phyloP scores from a whole-genome alignment of 2,888 invertebrate species.

The Marasmarcha lunaedactyla region DNA sequence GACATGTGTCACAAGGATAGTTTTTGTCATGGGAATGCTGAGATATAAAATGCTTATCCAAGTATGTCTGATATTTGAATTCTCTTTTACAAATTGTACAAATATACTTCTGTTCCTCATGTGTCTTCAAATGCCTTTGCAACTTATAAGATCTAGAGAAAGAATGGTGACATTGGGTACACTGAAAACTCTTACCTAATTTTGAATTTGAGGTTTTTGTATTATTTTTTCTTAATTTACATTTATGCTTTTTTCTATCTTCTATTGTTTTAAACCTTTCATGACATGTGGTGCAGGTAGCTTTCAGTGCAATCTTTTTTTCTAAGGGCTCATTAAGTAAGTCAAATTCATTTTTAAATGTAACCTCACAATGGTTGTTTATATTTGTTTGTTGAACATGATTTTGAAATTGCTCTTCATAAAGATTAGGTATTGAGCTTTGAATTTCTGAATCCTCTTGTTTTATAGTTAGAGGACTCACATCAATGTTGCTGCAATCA shows the following conservation, averaged over 20 bases:
- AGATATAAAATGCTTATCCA: constrained; percentile 62
- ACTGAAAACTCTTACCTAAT: background rate
- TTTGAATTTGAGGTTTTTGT: background rate
- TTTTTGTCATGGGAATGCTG: constrained; percentile 53
- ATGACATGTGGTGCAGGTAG: constrained; percentile 18
- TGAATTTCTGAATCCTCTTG: too few species aligned
- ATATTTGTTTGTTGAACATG: background rate
- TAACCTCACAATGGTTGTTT: constrained; percentile 5
- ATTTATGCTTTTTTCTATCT: constrained; percentile 20
- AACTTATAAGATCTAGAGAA: background rate
- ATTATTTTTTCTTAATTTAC: constrained; percentile 13
- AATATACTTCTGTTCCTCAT: constrained; percentile 18
- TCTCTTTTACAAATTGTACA: constrained; percentile 55
- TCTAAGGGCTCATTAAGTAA: background rate
- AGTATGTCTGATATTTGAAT: constrained; percentile 65
- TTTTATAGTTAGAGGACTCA: too few species aligned
- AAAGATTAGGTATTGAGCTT: too few species aligned
- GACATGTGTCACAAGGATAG: constrained; percentile 55
- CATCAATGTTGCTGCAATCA: too few species aligned
- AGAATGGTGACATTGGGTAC: background rate
- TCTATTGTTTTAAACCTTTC: constrained; percentile 19
- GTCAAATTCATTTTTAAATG: constrained; percentile 13
- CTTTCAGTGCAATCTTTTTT: background rate
- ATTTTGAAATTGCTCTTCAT: too few species aligned
- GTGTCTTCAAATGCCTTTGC: background rate